Evolutionary conservation across 2,888 invertebrate species (phyloP).

Genomic region (Caenorhabditis becei): DNA sequence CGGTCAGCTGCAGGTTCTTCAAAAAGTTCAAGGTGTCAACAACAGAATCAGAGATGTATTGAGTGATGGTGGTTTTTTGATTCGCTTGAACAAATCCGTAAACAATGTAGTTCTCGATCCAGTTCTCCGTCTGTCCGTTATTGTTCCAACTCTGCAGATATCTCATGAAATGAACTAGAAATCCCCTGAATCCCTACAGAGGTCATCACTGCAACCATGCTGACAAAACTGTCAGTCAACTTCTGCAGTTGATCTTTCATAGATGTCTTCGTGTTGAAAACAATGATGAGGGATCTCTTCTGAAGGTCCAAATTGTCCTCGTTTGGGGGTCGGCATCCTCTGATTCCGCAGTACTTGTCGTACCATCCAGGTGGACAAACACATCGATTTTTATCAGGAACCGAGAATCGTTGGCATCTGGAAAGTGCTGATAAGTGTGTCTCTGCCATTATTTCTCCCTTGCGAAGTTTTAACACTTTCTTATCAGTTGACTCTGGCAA

Average conservation of each 20-base stretch:
- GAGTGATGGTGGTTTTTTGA: background rate
- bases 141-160: conserved; percentile 14
- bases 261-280: conserved; percentile 52
- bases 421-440: background rate
- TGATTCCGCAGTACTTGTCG: conserved; percentile 55
- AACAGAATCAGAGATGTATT: background rate
- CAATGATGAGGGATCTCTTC: conserved; percentile 51
- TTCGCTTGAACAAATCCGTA: conserved; percentile 42
- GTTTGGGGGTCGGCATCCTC: conserved; percentile 62
- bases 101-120: conserved; percentile 57
- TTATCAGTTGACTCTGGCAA: background rate
- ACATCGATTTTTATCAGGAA: conserved; percentile 59
- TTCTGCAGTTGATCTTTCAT: conserved; percentile 44
- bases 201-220: conserved; percentile 22
- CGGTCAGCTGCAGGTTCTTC: conserved; percentile 11
- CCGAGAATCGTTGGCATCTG: conserved; percentile 58
- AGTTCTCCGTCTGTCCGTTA: conserved; percentile 10
- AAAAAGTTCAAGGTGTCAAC: conserved; percentile 20
- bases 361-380: conserved; percentile 66
- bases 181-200: too few relatives aligned
- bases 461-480: background rate
- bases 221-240: conserved; percentile 22
- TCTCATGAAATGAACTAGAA: background rate
- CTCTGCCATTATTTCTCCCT: background rate
- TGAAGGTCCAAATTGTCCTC: conserved; percentile 54